Base-by-base conservation (phyloP, 2,888 invertebrate species). In the Monoplex corrugatus region DNA sequence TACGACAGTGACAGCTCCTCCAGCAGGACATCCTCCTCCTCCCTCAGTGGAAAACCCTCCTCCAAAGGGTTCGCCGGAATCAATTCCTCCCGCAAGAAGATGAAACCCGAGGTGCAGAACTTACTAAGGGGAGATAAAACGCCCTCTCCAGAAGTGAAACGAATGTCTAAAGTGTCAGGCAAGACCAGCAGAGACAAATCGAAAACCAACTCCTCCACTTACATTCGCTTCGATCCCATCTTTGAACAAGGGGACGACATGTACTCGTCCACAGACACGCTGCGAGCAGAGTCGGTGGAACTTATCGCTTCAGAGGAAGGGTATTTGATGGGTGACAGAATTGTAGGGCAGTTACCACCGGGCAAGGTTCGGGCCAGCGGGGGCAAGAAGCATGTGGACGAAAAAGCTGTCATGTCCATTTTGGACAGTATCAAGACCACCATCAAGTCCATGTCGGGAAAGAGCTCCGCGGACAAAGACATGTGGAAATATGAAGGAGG, bases 191-290 rank as follows among this genome's bases (percentile, higher is more conserved):
- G 90, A 83, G 90, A 90, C 80, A 92, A 90, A 44, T 80, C 86
- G 23, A 92, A 91, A 57, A 80, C 90, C 68, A 63, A 90, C 44
- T 93, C 94, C 10, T 94, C 95, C n/a, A 94, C 94, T 23, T 95
- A 94, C 89, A 94, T 95, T 40, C 92, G 94, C 38, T 91, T 91
- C 89, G 91, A 95, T 90, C 93, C 94, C 1, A 94, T 95, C 82
- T 94, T 94, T 87, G 95, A 95, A 87, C 94, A 94, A 63, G 91
- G 91, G 23, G 95, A 94, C 84, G 94, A 94, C 72, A 91, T 94
- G 88, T 89, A 92, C 84, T 91, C 92, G 0, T 93, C 94, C 5
- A 91, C 90, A 19, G 93, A 94, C 87, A 92, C 93, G 5, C 89
- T 94, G 28, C 91, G 93, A 32, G 86, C 89, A 45, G 89, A 90